Conservation (phyloP, 2,113 vertebrate species). For the Seriola rivoliana region DNA sequence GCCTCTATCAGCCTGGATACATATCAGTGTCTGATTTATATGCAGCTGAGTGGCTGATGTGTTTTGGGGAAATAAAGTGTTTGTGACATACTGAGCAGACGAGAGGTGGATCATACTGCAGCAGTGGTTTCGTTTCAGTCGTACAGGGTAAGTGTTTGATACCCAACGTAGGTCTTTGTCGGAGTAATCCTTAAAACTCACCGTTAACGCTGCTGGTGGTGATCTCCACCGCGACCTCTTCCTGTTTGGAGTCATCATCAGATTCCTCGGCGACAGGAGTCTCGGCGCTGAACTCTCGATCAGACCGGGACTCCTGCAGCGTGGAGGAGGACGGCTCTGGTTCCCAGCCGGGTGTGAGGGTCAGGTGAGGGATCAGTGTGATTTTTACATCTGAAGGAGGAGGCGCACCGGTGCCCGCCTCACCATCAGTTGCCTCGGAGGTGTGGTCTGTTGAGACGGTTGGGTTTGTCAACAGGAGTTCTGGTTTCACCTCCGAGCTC, state of each 20-base stretch:
- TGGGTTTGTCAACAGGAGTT: neutral
- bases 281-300: slow-evolving; percentile 72
- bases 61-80: too few relatives aligned
- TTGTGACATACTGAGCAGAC: too few relatives aligned
- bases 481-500: slow-evolving; percentile 5
- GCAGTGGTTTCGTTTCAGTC: too few relatives aligned
- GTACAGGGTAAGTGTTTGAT: neutral
- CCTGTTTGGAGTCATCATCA: neutral
- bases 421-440: slow-evolving; percentile 11
- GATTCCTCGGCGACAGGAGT: slow-evolving; percentile 39
- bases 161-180: neutral
- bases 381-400: slow-evolving; percentile 48
- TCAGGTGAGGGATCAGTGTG: slow-evolving; percentile 68
- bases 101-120: too few relatives aligned
- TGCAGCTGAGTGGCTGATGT: too few relatives aligned
- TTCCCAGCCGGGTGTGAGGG: slow-evolving; percentile 54
- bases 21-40: too few relatives aligned
- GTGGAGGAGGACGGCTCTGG: slow-evolving; percentile 39
- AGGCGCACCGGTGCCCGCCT: slow-evolving; percentile 29
- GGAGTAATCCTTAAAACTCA: neutral
- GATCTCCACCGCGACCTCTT: slow-evolving; percentile 22
- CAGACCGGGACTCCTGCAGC: slow-evolving; percentile 72
- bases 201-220: neutral
- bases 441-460: slow-evolving; percentile 31
- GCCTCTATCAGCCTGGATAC: too few relatives aligned